Base-by-base conservation (phyloP, 2,797 vertebrate species). In the Pantherophis vulpinus region DNA sequence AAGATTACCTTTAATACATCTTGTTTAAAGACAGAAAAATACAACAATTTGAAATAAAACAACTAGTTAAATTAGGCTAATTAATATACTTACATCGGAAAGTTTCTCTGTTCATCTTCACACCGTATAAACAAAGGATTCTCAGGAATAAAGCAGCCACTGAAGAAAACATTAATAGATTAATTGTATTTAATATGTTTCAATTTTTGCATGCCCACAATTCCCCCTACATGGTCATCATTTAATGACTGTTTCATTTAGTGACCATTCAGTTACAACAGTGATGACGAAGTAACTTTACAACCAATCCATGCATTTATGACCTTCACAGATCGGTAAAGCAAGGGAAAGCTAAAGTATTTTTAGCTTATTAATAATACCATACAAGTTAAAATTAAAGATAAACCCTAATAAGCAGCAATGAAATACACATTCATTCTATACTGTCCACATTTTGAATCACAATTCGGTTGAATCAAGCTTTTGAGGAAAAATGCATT, bases 81-180 rank as follows among this genome's bases (percentile, higher is more conserved):
- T 37, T 16, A 83, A 47, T 88, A 14, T 94, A 97, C 98, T 97
- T 91, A 98, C 98, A 91, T 0, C 0, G 70, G 55, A 61, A 2
- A 93, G 55, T 93, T 55, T 86, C 90, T 96, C 14, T 83, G 94
- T 42, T 94, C 93, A 63, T 86, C n/a, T 1, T 96, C 97, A 88
- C 98, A 98, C 0, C 96, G n/a, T 86, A 98, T 98, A 92, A 98
- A 98, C 89, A 98, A 95, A n/a, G 98, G 98, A 92, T 98, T 98
- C 94, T 98, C 98, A 6, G 98, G 98, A 12, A 98, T 95, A 92
- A 83, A 94, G 32, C 98, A 98, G 88, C 93, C 96, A 93, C 98
- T 98, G 60, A 93, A 93, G 66, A 96, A 96, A 0, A 96, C 0
- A 14, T 56, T 83, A 79, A 37, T 93, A 87, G 94, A 37, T 92